Conservation (phyloP, 2,113 vertebrate genomes). For the Phylloscopus trochiloides region DNA sequence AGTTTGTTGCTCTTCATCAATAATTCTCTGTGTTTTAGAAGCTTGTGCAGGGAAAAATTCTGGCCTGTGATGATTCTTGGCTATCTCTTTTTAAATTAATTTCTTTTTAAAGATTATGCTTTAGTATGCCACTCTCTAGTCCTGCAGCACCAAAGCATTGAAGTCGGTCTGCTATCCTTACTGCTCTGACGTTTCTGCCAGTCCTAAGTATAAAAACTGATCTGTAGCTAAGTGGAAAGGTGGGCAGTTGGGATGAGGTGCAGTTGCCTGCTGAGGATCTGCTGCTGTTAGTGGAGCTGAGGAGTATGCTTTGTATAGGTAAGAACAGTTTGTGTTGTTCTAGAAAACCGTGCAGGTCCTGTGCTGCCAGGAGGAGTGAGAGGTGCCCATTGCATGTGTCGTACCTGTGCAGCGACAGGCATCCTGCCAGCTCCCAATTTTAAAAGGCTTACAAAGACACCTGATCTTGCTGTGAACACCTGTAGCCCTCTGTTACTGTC, state of each 20-base stretch:
- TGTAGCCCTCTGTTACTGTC: background rate
- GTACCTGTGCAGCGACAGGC: accelerated
- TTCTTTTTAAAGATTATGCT: background rate
- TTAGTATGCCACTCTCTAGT: background rate
- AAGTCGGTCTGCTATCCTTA: background rate
- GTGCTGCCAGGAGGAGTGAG: background rate
- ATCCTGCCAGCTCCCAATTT: background rate
- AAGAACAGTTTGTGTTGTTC: background rate
- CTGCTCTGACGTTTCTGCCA: background rate
- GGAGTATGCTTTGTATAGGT: accelerated
- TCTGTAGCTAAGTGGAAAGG: background rate
- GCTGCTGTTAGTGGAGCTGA: background rate
- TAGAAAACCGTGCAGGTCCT: background rate
- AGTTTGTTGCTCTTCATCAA: background rate
- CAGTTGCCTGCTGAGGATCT: background rate
- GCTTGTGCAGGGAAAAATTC: background rate
- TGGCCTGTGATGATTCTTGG: background rate
- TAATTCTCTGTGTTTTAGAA: background rate
- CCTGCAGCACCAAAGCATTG: background rate
- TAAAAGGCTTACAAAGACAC: background rate
- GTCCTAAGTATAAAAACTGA: background rate
- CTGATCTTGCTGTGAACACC: background rate
- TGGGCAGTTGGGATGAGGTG: background rate
- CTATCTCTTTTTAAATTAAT: background rate
- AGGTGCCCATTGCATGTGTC: background rate